A percentile compares a stretch with the other conserved stretches of the same genome.
These are phyloP conservation scores for Stenchaetothrips biformis DNA, from an alignment of 2,888 invertebrate species.

Conservation along the genomic window DNA sequence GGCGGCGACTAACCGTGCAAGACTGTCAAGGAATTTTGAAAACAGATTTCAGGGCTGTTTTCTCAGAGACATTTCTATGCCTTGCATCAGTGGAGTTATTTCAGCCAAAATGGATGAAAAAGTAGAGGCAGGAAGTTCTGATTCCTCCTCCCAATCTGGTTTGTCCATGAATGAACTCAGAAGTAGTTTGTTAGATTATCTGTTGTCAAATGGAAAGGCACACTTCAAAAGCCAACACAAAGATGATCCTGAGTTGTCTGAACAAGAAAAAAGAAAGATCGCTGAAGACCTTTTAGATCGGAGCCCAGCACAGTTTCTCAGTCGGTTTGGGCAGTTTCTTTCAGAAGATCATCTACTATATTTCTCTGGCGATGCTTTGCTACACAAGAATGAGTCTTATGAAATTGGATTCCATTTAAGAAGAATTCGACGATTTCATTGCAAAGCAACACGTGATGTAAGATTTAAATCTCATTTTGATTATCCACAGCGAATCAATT, in stretches of 20 bases:
- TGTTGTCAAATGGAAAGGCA: constrained; percentile 57
- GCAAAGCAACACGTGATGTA: constrained; percentile 45
- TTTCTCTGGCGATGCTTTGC: constrained; percentile 52
- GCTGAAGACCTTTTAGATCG: constrained; percentile 59
- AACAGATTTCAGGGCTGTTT: no score
- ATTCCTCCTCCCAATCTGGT: neutral
- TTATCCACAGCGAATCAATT: constrained; percentile 31
- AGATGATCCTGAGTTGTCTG: constrained; percentile 67
- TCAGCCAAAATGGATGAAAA: neutral
- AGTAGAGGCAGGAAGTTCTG: neutral
- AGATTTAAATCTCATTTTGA: neutral
- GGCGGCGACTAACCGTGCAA: no score
- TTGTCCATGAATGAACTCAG: constrained; percentile 35
- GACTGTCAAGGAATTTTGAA: no score
- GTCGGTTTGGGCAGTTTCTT: constrained; percentile 70
- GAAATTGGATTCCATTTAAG: constrained; percentile 61
- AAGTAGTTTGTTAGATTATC: constrained; percentile 56
- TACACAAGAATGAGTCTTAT: constrained; percentile 46
- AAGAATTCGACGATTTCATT: constrained; percentile 55
- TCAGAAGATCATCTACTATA: constrained; percentile 62
- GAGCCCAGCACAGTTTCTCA: constrained; percentile 66
- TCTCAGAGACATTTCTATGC: neutral
- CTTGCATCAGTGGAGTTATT: neutral
- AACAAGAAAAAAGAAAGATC: constrained; percentile 64
- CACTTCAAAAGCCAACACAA: constrained; percentile 79